Percentiles rank a stretch among this genome's conserved stretches.
phyloP scores from a whole-genome alignment of 2,888 invertebrate species.

The Cheilosia grossa region DNA sequence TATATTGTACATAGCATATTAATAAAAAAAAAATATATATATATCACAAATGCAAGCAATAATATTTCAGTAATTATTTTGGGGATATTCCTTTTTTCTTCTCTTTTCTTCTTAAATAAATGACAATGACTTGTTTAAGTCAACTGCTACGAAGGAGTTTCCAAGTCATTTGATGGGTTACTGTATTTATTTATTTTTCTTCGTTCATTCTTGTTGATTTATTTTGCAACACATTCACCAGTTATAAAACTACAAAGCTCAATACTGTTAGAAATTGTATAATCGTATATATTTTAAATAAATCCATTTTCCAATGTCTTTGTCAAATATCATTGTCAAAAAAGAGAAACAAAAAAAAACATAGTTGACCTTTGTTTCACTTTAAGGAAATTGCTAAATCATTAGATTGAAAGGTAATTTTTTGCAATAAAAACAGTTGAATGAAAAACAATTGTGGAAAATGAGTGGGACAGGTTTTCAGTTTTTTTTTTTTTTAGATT shows the following conservation, averaged over 20 bases:
- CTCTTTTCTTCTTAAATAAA: no score
- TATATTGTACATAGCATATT: conserved; percentile 5
- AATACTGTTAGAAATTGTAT: no score
- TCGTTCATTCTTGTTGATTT: no score
- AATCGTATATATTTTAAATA: no score
- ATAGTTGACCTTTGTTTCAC: neutral
- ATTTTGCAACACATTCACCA: no score
- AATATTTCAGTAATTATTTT: conserved; percentile 12
- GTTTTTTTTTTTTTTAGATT: neutral
- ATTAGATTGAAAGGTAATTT: neutral
- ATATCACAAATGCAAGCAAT: conserved; percentile 26
- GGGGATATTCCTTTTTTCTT: neutral
- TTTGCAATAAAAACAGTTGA: neutral
- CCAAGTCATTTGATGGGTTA: no score
- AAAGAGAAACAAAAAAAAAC: neutral
- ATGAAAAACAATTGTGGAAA: neutral
- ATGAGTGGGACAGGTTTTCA: neutral
- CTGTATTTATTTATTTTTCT: no score
- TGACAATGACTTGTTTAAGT: no score
- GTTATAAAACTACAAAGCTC: no score
- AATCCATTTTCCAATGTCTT: neutral
- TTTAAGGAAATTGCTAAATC: neutral
- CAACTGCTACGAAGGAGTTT: no score
- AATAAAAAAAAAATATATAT: neutral
- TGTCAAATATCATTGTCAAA: neutral